Evolutionary conservation across 2,797 vertebrate species (phyloP), one percentile per base, ranked within the genome.

Genomic region (Danio albolineatus): DNA sequence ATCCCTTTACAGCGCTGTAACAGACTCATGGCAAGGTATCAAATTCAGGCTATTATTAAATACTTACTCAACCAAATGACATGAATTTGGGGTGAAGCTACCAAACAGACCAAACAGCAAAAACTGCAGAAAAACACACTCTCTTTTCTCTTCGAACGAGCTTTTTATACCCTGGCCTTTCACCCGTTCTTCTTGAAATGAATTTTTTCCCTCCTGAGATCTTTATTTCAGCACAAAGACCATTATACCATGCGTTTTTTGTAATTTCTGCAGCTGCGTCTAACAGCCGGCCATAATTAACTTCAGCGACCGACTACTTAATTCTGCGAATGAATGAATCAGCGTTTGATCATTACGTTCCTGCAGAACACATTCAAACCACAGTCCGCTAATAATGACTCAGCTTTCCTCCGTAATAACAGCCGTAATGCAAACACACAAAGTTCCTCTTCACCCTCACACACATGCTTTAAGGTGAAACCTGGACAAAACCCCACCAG

Each of bases 281-380:
- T 65, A 77, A 48, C 51, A 77, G 75, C 53, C 53, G 7, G 64
- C 53, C 41, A 39, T 82, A 65, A 82, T 79, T 64, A 76, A 72
- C n/a, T 66, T 78, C 13, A 53, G 38, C 70, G 17, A 81, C 56
- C 67, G 79, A 73, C 62, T 76, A 70, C 62, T 81, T 69, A 66
- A 56, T 70, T 69, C 44, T 76, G 14, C 13, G 28, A 28, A 28
- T 28, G 48, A 81, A 64, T 71, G 43, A 84, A 48, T 78, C 69
- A 75, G 67, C 53, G 59, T 81, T 72, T 71, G 62, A 71, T 73
- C 76, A 82, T 79, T 61, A 72, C 36, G 53, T 10, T 41, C 49
- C 48, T 14, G 44, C 51, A 56, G 10, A 77, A 67, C 64, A 19
- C 41, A 19, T 59, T 77, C 53, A 77, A 66, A 56, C 54, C 53